Percentiles rank a stretch among this genome's conserved stretches.
phyloP scores from a whole-genome alignment of 1,140 invertebrate species.

The Drosophila nigrodunni region DNA sequence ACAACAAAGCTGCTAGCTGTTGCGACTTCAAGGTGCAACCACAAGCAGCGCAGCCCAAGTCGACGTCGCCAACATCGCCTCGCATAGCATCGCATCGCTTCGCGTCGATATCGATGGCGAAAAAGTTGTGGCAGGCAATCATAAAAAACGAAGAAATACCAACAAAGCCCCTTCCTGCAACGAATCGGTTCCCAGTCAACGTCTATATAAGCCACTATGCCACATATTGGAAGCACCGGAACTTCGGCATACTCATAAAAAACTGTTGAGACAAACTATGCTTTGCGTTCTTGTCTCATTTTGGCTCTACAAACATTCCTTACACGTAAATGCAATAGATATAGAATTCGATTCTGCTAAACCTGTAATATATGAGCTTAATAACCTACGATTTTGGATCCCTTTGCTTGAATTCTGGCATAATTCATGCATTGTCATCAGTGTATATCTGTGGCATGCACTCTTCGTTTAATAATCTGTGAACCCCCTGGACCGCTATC shows the following conservation, averaged over 20 bases:
- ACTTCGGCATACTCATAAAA: constrained; percentile 2
- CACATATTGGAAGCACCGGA: background rate
- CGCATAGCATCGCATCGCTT: background rate
- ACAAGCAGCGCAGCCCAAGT: constrained; percentile 52
- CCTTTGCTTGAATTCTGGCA: too few relatives aligned
- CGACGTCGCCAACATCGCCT: constrained; percentile 9
- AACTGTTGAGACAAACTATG: constrained; percentile 1
- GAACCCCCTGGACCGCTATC: too few relatives aligned
- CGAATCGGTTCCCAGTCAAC: constrained; percentile 22
- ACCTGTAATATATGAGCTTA: too few relatives aligned
- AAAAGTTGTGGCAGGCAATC: constrained; percentile 82
- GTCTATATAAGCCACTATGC: constrained; percentile 2
- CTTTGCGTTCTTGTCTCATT: background rate
- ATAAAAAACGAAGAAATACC: constrained; percentile 76
- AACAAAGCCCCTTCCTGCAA: constrained; percentile 35
- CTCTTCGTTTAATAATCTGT: too few relatives aligned
- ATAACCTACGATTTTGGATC: too few relatives aligned
- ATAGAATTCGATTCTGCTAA: too few relatives aligned
- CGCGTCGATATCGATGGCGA: constrained; percentile 77
- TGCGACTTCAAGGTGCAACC: constrained; percentile 47
- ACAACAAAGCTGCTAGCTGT: constrained; percentile 36
- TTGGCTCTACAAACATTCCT: background rate
- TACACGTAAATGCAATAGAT: background rate
- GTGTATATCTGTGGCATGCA: too few relatives aligned
- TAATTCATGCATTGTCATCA: too few relatives aligned